Evolutionary conservation across 2,797 vertebrate species (phyloP), one percentile per base, ranked within the genome.

Genomic region (Geranospiza caerulescens): DNA sequence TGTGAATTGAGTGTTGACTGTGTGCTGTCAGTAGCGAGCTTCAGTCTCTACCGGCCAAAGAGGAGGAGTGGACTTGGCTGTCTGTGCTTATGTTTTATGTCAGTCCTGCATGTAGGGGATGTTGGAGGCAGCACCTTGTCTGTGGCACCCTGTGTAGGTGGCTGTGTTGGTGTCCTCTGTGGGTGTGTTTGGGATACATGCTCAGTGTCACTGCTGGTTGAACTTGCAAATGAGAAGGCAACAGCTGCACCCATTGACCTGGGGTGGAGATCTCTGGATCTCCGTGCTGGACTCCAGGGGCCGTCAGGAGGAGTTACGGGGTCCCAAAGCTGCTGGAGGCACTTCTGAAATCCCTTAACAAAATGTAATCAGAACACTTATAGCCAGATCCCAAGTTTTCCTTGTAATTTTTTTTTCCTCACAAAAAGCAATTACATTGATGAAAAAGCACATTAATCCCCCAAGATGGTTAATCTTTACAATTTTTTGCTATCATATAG

Each of bases 351-450:
- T 36, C 15, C 44, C 27, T 22, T 55, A 44, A n/a, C 10, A 96
- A 90, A 89, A 45, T 86, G 13, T 81, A 93, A 94, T 78, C 70
- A 78, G 42, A 86, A 62, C 88, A 73, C 33, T 91, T 89, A 67
- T 22, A 87, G 87, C 18, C 21, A 76, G 22, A 15, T 88, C 34
- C 75, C 16, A 89, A 45, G 10, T 82, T 91, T 92, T 59, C 20
- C 19, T 78, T n/a, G 8, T 84, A 25, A 4, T 56, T 48, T 87
- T 87, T 91, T 91, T 50, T 5, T 14, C 45, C 45, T 70, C 15
- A 75, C 36, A 56, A 60, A 97, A 96, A 92, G 78, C 52, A 95
- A 90, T 95, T 82, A 94, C 23, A 33, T 44, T 97, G 58, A 93
- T 81, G 82, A 47, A 91, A 84, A 94, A 83, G 15, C 58, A 90